These are phyloP conservation scores for Danionella cerebrum DNA, from an alignment of 2,113 vertebrate genomes.

Conservation along the genomic window DNA sequence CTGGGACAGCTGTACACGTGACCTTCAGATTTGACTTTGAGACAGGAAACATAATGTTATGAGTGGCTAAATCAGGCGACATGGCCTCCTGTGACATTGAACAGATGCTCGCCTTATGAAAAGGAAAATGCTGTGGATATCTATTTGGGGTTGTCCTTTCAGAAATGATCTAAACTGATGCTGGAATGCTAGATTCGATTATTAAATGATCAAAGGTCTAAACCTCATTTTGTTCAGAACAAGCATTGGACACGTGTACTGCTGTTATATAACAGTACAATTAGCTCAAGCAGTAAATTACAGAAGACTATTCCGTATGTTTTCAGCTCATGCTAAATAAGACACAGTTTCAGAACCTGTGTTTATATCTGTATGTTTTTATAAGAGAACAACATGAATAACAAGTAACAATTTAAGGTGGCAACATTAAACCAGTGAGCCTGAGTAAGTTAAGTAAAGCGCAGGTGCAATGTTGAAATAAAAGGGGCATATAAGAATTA, in stretches of 20 bases:
- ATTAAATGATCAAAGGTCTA: too few relatives aligned
- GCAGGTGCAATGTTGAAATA: too few relatives aligned
- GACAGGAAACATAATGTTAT: neutral
- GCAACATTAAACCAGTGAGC: too few relatives aligned
- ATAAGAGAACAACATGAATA: too few relatives aligned
- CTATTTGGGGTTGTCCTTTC: neutral
- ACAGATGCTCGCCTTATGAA: neutral
- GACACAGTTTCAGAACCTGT: neutral
- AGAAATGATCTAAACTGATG: too few relatives aligned
- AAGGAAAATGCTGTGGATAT: neutral
- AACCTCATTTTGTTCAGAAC: too few relatives aligned
- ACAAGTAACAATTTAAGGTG: too few relatives aligned
- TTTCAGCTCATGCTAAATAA: neutral
- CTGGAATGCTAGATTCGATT: too few relatives aligned
- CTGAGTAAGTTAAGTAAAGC: too few relatives aligned
- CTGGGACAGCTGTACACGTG: neutral
- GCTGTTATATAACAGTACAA: too few relatives aligned
- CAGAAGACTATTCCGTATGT: neutral
- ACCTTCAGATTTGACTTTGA: slow-evolving; percentile 23
- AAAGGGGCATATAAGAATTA: too few relatives aligned
- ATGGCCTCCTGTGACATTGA: slow-evolving; percentile 25
- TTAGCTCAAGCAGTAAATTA: neutral
- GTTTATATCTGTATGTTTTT: too few relatives aligned
- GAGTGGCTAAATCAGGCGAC: neutral
- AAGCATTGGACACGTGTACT: neutral